Base-by-base conservation (phyloP, 2,113 vertebrate genomes). In the Gambusia holbrooki region DNA sequence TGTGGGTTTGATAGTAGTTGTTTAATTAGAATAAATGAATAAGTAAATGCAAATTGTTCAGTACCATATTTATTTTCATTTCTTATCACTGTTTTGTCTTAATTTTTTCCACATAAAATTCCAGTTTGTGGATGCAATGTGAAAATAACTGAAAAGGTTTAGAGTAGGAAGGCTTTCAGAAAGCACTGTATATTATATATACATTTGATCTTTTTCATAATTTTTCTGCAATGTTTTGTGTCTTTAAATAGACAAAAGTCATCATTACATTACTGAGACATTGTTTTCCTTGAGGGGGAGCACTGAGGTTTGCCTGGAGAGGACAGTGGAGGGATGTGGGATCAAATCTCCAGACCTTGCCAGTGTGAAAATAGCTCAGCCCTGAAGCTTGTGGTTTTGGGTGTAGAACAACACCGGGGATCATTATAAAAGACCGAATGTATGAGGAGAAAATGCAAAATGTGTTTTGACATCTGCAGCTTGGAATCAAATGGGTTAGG, bases 301-400 rank as follows among this genome's bases (percentile, higher is more conserved):
- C 87, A 79, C 72, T 90, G 89, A 92, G 92, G 92, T 89, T 90
- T 90, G 87, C 82, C 74, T 84, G 85, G 86, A 79, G 82, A 80
- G 85, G 80, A 90, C 85, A 89, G 92, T 83, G 85, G 79, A 91
- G 91, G 92, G 92, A 93, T 92, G 94, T 93, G 93, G 92, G 91
- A 86, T 88, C 78, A 87, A 86, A 90, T 85, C 87, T 88, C 81
- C 84, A 90, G 89, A 91, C 84, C 84, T 89, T 86, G 27, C 89
- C 91, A 89, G 90, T 88, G 92, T 92, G 90, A 94, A 94, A 94
- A 94, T 93, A 94, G 92, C 92, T 80, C 85, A 82, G 80, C 84
- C 82, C 89, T 91, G 84, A 81, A 90, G 86, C 83, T 85, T 89
- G 93, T 79, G 92, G 91, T 93, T 66, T 75, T 69, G 72, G 65